Base-by-base conservation (phyloP, 2,888 invertebrate species). In the Euphydryas editha region DNA sequence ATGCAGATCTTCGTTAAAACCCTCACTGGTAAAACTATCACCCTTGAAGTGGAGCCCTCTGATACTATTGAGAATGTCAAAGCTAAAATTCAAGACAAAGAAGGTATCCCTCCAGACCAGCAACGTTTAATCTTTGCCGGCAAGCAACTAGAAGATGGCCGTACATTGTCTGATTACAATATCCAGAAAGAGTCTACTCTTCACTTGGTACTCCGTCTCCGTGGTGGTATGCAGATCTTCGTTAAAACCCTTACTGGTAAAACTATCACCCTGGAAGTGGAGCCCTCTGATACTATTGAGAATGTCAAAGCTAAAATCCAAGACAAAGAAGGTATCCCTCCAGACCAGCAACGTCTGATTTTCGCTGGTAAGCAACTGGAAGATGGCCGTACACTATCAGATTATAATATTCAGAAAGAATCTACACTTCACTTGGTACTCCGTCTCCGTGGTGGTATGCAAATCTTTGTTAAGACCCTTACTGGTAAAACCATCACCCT, bases 41-140 rank as follows among this genome's bases (percentile, higher is more conserved):
- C 88, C 0, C 73, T 88, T 1, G 88, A 88, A 62, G 87, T 88
- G 0, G 88, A 88, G 21, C 70, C 88, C 0, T 85, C 88, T 0
- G 88, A 88, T 54, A 87, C 87, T 0, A 88, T 88, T 15, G 87
- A 88, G n/a, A 88, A 88, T 78, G 87, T 88, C 0, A 88, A 88
- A 51, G 87, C 87, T 2, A 88, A 88, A 68, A 88, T 88, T 15
- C 87, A 88, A 67, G 87, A 88, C 69, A 88, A 88, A 37, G 87
- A 88, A 65, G 87, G 87, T 0, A 88, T 88, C 47, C 87, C 87
- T 4, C 87, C 87, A 69, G 87, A 88, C 64, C 87, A 88, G 73
- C 87, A 88, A 72, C 77, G 87, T 21, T 69, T 88, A 20, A 88
- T 88, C 68, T 88, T 88, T 47, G 87, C 87, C n/a, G 87, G 89